Evolutionary conservation across 1,140 invertebrate genomes (phyloP).

Genomic region (Pygmarrhopalites habei): DNA sequence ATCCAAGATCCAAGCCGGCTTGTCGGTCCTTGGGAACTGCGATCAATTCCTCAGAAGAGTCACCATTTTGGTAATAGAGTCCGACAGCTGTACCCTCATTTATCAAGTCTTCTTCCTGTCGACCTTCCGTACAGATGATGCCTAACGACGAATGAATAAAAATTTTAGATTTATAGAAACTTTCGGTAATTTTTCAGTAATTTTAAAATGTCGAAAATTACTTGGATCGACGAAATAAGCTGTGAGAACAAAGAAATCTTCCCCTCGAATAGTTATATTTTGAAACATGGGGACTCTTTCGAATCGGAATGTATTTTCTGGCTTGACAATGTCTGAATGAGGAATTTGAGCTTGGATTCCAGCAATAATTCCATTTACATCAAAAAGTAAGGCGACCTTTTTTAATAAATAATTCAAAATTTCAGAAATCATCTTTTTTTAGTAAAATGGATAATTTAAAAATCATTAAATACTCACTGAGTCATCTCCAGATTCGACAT

Average conservation of each 20-base stretch:
- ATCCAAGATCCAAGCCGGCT: not conserved
- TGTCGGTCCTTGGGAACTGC: not conserved
- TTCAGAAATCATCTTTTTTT: too few relatives aligned
- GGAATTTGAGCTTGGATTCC: slow-evolving; percentile 14
- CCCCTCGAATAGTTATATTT: not conserved
- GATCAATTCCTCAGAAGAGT: not conserved
- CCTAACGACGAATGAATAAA: too few relatives aligned
- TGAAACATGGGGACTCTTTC: slow-evolving; percentile 18
- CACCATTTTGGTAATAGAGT: slow-evolving; percentile 6
- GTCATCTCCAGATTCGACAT: slow-evolving; percentile 2
- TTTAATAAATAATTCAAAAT: too few relatives aligned
- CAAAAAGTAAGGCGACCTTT: slow-evolving; percentile 6
- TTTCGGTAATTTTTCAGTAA: too few relatives aligned
- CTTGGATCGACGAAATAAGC: slow-evolving; percentile 11
- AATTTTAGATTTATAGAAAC: too few relatives aligned
- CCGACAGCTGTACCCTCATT: not conserved
- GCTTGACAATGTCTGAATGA: not conserved
- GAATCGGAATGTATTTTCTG: slow-evolving; percentile 1
- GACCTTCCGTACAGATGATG: not conserved
- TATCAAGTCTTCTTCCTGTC: not conserved
- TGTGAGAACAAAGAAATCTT: slow-evolving; percentile 4
- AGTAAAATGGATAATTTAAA: too few relatives aligned
- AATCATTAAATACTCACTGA: too few relatives aligned
- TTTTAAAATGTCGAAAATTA: too few relatives aligned
- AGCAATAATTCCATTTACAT: slow-evolving; percentile 5